Evolutionary conservation across 53 echinoderm and acorn worm genomes (phyloP).

Genomic region (Luidia sarsii): DNA sequence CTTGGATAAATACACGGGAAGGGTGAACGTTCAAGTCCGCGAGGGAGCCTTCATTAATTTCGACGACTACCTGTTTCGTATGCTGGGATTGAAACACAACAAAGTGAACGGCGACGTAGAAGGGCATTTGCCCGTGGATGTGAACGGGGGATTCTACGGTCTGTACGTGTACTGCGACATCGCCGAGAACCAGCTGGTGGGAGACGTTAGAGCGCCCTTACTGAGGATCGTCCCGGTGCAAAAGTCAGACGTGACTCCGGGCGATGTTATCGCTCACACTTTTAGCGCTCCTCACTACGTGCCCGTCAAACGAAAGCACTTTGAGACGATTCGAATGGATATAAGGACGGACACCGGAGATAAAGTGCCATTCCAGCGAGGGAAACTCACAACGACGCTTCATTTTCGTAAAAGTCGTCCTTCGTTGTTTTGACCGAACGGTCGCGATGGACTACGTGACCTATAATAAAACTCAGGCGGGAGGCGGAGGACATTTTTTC

Average conservation of each 20-base stretch:
- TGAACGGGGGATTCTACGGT: constrained; percentile 56
- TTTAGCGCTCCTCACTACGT: constrained; percentile 65
- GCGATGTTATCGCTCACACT: constrained; percentile 44
- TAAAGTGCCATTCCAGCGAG: constrained; percentile 67
- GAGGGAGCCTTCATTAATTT: constrained; percentile 26
- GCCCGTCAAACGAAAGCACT: constrained; percentile 43
- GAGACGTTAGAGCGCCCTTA: constrained; percentile 59
- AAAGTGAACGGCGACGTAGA: neutral
- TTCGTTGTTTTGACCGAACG: constrained; percentile 2
- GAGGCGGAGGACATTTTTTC: constrained; percentile 27
- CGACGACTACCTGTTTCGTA: neutral
- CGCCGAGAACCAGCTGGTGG: constrained; percentile 54
- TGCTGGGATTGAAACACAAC: constrained; percentile 14
- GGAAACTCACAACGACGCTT: constrained; percentile 69
- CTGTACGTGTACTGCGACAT: constrained; percentile 70
- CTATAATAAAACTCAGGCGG: constrained; percentile 32
- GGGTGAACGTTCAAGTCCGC: neutral
- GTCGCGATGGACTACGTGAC: constrained; percentile 2
- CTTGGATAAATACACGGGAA: constrained; percentile 9
- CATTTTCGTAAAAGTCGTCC: constrained; percentile 51
- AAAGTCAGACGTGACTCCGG: neutral
- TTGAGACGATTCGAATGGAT: constrained; percentile 68
- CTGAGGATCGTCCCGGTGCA: constrained; percentile 46
- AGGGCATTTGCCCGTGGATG: constrained; percentile 41
- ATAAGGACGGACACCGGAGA: constrained; percentile 60